Conservation (phyloP, 2,888 invertebrate genomes). For the Ceramica pisi region DNA sequence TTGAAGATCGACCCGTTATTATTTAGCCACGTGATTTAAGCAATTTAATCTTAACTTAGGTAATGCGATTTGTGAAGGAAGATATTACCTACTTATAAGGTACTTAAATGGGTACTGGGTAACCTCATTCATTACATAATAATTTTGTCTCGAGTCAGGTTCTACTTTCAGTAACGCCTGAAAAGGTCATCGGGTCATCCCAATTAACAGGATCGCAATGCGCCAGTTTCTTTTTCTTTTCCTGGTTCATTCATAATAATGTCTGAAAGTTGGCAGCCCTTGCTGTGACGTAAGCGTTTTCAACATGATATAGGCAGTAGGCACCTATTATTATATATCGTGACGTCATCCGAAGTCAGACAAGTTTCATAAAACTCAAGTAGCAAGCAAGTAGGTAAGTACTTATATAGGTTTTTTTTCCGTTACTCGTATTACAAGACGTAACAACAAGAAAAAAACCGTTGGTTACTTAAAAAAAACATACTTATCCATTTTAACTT, state of each 20-base stretch:
- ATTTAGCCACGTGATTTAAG: too few species aligned
- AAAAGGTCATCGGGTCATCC: background rate
- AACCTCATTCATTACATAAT: background rate
- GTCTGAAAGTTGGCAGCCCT: conserved; percentile 23
- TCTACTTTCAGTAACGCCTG: background rate
- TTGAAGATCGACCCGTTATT: too few species aligned
- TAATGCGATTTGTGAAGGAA: too few species aligned
- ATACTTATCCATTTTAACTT: conserved; percentile 54
- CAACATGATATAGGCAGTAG: background rate
- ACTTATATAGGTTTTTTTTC: background rate
- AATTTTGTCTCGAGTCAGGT: background rate
- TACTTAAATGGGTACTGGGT: too few species aligned
- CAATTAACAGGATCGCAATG: conserved; percentile 6
- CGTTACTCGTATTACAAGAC: background rate
- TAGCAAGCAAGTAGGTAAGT: background rate
- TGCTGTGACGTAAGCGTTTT: conserved; percentile 35
- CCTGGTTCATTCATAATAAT: background rate
- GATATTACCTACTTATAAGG: too few species aligned
- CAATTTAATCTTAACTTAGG: too few species aligned
- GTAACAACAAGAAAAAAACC: background rate
- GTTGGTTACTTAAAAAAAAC: conserved; percentile 3
- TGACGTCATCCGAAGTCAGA: conserved; percentile 41
- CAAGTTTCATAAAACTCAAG: conserved; percentile 16
- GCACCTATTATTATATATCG: background rate
- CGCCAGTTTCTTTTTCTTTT: conserved; percentile 2